Evolutionary conservation across 2,113 vertebrate species (phyloP), one percentile per base, ranked within the genome.

Genomic region (Alexandromys fortis): DNA sequence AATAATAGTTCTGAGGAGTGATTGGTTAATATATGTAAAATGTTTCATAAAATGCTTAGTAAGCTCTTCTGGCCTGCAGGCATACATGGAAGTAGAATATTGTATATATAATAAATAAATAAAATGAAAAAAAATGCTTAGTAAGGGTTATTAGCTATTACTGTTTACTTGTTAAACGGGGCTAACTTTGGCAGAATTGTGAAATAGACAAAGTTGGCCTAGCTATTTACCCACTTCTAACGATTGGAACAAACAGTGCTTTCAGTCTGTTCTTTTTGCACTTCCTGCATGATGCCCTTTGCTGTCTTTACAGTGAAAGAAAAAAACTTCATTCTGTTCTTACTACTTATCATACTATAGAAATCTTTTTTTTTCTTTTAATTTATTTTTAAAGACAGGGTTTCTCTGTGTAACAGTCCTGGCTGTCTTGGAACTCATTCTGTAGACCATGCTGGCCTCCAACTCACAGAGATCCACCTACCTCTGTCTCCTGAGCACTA

Each of bases 141-240:
- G 28, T 30, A 86, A 38, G 11, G 55, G 68, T 94, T 70, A 70
- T 93, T 70, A 76, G 81, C 30, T 90, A 17, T 65, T 52, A 1
- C 55, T 94, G 12, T 86, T 96, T 92, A 78, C 77, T 38, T 65
- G 35, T 81, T 87, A 35, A 77, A 90, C 17, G 77, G 26, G 21
- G 81, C 49, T 70, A 81, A 55, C 49, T 17, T 70, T 65, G 70
- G 81, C 49, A 94, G 22, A 92, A 81, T 67, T 92, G 49, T 90
- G 68, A 82, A 92, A 42, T 68, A 86, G 73, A 28, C 47, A n/a
- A 1, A 92, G 42, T 86, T 95, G 45, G 45, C 72, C 33, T 79
- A 49, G 63, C 12, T 47, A 10, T 30, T 67, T 35, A 68, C 67
- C 4, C 67, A 45, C 13, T 65, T 86, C 89, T 79, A 14, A 70